Conservation (phyloP, 1,140 invertebrate species). For the Apis florea region DNA sequence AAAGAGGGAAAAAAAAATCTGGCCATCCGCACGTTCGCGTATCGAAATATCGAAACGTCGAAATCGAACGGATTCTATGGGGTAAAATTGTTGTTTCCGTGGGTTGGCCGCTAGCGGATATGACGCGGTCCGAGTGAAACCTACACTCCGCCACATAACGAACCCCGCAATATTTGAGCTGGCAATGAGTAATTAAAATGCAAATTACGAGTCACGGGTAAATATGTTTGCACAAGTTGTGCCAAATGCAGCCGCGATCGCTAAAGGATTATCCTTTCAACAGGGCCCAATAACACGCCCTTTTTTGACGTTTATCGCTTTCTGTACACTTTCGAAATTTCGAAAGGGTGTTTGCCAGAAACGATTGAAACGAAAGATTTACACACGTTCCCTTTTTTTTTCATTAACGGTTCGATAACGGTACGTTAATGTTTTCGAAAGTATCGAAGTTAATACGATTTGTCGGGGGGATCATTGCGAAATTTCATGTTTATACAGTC, state of each 20-base stretch:
- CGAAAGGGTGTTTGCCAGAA: neutral
- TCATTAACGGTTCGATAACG: rapidly evolving
- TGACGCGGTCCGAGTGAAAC: conserved; percentile 43
- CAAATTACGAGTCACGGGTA: conserved; percentile 66
- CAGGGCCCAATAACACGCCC: conserved; percentile 38
- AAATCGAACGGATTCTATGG: neutral
- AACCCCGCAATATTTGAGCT: conserved; percentile 66
- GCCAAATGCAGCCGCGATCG: conserved; percentile 60
- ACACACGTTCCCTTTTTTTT: neutral
- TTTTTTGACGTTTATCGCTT: conserved; percentile 22
- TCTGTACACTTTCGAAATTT: neutral
- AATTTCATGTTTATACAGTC: neutral
- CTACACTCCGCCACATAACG: conserved; percentile 53
- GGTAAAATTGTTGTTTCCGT: conserved; percentile 31
- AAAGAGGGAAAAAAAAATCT: too few species aligned
- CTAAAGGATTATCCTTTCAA: conserved; percentile 58
- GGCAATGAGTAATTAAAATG: conserved; percentile 73
- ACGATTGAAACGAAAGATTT: conserved; percentile 7
- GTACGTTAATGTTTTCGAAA: neutral
- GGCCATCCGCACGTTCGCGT: too few species aligned
- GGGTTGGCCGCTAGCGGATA: conserved; percentile 13
- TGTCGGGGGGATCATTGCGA: neutral
- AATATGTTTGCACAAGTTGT: conserved; percentile 65
- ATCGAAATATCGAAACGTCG: neutral
- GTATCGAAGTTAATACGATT: neutral